Evolutionary conservation across 2,113 vertebrate genomes (phyloP).

Genomic region (Oreotrochilus melanogaster): DNA sequence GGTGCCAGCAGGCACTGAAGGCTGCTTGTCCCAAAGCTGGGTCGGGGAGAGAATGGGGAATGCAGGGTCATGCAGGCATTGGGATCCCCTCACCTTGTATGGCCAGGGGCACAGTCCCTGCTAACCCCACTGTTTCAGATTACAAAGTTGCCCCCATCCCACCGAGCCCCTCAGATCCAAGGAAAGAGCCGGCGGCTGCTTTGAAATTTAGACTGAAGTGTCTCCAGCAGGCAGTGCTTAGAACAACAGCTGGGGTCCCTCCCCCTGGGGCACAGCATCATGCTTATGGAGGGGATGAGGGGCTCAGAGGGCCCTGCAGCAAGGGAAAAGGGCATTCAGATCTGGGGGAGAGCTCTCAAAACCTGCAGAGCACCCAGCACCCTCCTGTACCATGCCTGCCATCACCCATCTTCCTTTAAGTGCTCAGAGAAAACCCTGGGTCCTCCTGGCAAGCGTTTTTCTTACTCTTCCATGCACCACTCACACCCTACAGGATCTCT

Average conservation of each 20-base stretch:
- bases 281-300: neutral
- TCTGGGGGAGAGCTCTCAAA: neutral
- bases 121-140: conserved; percentile 64
- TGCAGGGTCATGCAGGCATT: neutral
- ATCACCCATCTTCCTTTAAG: neutral
- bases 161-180: conserved; percentile 43
- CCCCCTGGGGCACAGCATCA: neutral
- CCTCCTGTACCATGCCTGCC: neutral
- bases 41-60: neutral
- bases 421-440: neutral
- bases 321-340: neutral
- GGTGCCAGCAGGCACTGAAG: fast-evolving
- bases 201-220: conserved; percentile 63
- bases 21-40: neutral
- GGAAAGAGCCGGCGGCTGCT: conserved; percentile 10
- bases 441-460: neutral
- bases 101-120: neutral
- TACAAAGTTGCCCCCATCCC: conserved; percentile 45
- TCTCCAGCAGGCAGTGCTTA: conserved; percentile 35
- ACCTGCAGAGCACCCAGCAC: neutral
- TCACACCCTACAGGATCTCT: neutral
- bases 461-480: neutral
- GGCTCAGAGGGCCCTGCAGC: neutral
- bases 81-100: conserved; percentile 9
- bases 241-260: conserved; percentile 54